These are phyloP conservation scores for Sturmia bella DNA, from an alignment of 2,888 invertebrate genomes.

Conservation along the genomic window DNA sequence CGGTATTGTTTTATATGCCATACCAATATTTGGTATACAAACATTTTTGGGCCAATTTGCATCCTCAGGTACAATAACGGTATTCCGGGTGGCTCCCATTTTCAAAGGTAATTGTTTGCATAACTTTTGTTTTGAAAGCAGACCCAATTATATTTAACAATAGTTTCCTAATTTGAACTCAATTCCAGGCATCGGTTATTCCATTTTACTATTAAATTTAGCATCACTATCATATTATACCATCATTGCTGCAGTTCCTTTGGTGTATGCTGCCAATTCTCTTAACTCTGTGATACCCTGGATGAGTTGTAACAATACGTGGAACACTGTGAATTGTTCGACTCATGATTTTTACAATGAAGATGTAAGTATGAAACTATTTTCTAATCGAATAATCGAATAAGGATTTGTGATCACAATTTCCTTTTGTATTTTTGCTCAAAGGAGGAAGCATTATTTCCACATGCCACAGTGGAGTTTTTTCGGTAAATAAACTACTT, in stretches of 20 bases:
- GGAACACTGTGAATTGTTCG: constrained; percentile 86
- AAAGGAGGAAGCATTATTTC: constrained; percentile 72
- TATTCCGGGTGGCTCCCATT: constrained; percentile 91
- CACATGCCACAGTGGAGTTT: constrained; percentile 79
- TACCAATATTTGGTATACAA: constrained; percentile 94
- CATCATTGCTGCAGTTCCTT: constrained; percentile 91
- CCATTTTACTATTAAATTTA: constrained; percentile 89
- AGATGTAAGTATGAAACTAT: constrained; percentile 69
- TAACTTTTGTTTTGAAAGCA: too few species aligned
- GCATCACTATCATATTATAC: constrained; percentile 92
- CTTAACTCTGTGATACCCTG: constrained; percentile 87
- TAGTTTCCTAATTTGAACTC: background rate
- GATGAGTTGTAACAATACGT: constrained; percentile 88
- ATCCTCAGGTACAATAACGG: constrained; percentile 90
- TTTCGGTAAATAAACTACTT: constrained; percentile 75
- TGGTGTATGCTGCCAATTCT: constrained; percentile 90
- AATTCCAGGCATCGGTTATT: constrained; percentile 83
- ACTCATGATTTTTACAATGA: constrained; percentile 75
- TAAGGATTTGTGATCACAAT: too few species aligned
- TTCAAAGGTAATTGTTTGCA: constrained; percentile 89
- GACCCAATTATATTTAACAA: background rate
- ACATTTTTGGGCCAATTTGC: constrained; percentile 93
- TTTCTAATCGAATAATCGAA: too few species aligned
- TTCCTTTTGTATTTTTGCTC: constrained; percentile 12
- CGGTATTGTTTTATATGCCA: constrained; percentile 79